Evolutionary conservation across 2,113 vertebrate genomes (phyloP).

Genomic region (Pterocles gutturalis): DNA sequence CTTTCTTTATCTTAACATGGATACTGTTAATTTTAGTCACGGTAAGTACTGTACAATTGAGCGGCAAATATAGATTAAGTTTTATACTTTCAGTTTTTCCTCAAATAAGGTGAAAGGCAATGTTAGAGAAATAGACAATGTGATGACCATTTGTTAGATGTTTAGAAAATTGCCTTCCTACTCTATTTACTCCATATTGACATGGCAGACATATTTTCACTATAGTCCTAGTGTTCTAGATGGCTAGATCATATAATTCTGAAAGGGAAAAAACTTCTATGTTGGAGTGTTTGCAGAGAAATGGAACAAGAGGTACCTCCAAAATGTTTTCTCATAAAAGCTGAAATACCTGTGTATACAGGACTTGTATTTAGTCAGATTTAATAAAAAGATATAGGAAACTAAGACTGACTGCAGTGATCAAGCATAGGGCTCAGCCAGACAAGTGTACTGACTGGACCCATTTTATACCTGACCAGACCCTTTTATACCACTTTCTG

Average conservation of each 20-base stretch:
- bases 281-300: not conserved
- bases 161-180: not conserved
- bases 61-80: not conserved
- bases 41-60: not conserved
- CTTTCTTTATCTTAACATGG: not conserved
- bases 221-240: not conserved
- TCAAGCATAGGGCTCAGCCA: not conserved
- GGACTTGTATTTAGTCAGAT: not conserved
- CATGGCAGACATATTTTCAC: not conserved
- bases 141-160: not conserved
- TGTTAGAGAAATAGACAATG: not conserved
- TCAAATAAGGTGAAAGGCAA: not conserved
- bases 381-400: not conserved
- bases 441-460: no score
- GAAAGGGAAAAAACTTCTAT: not conserved
- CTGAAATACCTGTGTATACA: not conserved
- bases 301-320: accelerated
- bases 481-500: not conserved
- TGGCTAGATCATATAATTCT: not conserved
- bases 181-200: not conserved
- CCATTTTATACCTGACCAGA: not conserved
- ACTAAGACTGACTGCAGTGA: not conserved
- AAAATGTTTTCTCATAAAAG: not conserved
- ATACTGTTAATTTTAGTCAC: not conserved
- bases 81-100: not conserved